Base-by-base conservation (phyloP, 2,888 invertebrate species). In the Elysia crispata region DNA sequence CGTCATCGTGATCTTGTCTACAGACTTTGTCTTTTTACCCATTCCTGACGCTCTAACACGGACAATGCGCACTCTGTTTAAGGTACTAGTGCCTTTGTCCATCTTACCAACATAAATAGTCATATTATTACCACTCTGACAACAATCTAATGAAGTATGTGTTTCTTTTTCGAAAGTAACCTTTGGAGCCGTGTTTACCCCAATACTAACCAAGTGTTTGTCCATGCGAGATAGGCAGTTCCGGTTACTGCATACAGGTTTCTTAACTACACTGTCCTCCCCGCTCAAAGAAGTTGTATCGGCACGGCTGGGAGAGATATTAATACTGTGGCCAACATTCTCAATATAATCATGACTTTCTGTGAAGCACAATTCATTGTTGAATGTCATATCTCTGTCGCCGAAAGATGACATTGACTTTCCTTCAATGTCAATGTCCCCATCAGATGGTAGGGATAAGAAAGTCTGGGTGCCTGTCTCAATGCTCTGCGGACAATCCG, bases 121-220 rank as follows among this genome's bases (percentile, higher is more conserved):
- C 85, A 88, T 90, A 11, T 87, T 89, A 8, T 86, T 86, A 79
- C 87, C 87, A 3, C 87, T 85, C 66, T 89, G 86, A 6, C 86
- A 80, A 78, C 89, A 87, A 11, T 85, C 81, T 0, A 86, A 84
- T 0, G 87, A 86, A 1, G 89, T 89, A 30, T 85, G 86, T 5
- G 89, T 90, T 70, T 90, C 88, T 64, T 89, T 88, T 80, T 89
- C 88, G 76, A 87, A 89, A 28, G 89, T 89, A 23, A 86, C 74
- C 77, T 85, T 87, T 0, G 85, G 85, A 23, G 85, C 79, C 0
- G 89, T 90, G 81, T 90, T 90, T 3, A 88, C 83, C 0, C 88
- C 88, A 15, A 88, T 84, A 50, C 86, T 87, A 18, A 85, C 83
- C 3, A 87, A 74, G 70, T 83, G 70, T 30, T 80, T 81, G 3